Evolutionary conservation across 1,140 invertebrate species (phyloP).

Genomic region (Mycetomoellerius zeteki): DNA sequence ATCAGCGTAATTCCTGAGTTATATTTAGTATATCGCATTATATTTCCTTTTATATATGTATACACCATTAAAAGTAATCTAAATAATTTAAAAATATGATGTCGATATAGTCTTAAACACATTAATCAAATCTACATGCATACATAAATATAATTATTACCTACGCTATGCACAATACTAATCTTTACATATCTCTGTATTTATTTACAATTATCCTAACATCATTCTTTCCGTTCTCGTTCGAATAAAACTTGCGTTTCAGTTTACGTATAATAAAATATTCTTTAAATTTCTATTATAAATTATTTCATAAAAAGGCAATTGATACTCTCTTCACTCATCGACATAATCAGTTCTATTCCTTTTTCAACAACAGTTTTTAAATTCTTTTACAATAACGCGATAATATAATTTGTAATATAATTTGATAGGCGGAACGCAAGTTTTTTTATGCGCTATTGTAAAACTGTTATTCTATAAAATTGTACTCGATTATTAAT

Average conservation of each 20-base stretch:
- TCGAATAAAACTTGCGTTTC: conserved; percentile 62
- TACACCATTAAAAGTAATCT: conserved; percentile 52
- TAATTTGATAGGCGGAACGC: conserved; percentile 1
- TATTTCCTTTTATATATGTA: conserved; percentile 10
- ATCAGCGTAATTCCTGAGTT: conserved; percentile 55
- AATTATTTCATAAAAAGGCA: conserved; percentile 44
- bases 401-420: too few species aligned
- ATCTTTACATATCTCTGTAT: conserved; percentile 63
- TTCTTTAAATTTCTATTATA: conserved; percentile 29
- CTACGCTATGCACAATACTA: conserved; percentile 61
- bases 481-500: conserved; percentile 9
- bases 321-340: background rate
- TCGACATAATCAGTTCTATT: background rate
- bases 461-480: background rate
- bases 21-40: conserved; percentile 37
- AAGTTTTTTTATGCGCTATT: background rate
- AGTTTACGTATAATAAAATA: conserved; percentile 42
- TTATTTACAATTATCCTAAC: conserved; percentile 72
- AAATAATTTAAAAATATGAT: conserved; percentile 70
- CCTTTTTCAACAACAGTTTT: background rate
- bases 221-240: conserved; percentile 23
- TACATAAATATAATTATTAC: conserved; percentile 72
- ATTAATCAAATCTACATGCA: conserved; percentile 70
- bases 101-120: conserved; percentile 63
- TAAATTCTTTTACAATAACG: background rate